Evolutionary conservation across 2,797 vertebrate species (phyloP), one percentile per base, ranked within the genome.

Genomic region (Diplodus sargus): DNA sequence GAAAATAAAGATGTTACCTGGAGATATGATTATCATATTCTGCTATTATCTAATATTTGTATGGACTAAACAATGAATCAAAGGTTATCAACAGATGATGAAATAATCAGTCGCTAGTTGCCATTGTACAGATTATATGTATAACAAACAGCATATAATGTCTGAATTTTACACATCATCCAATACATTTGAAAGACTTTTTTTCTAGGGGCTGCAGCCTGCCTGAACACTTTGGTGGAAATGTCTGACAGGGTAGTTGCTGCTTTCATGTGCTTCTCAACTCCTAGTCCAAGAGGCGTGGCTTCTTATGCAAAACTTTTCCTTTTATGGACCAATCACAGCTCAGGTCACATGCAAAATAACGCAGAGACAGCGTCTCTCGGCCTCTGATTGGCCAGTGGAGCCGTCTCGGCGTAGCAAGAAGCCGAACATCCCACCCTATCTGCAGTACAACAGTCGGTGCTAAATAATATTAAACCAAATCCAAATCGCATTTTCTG

Each of bases 391-490:
- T 96, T 96, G 94, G 95, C 75, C 67, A 52, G 30, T 0, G 22
- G 11, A 65, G 61, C 80, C 66, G 88, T 74, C 81, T 84, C 83
- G 58, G 86, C 83, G 72, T 77, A 48, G 56, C 53, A 42, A 84
- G 77, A 48, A 87, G 70, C 82, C 76, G 65, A 72, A 90, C 75
- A 74, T 88, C 92, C 93, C 94, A 93, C 93, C 94, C 94, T 89
- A 90, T 87, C 92, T 94, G 94, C 94, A 93, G 93, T 90, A 93
- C 89, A 94, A 93, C 92, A 89, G 92, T 85, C 80, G 73, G 64
- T 70, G 68, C 84, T 87, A 91, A 94, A 94, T 92, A 89, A 89
- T 85, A 93, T 90, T 86, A 89, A 92, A 91, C 83, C 76, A 34
- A 4, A 23, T 66, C 34, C 71, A 89, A 85, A 85, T 70, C 42